Percentiles rank a stretch among this genome's conserved stretches.
Evolutionary conservation across 2,888 invertebrate genomes (phyloP).

Genomic region (Andrena hattorfiana): DNA sequence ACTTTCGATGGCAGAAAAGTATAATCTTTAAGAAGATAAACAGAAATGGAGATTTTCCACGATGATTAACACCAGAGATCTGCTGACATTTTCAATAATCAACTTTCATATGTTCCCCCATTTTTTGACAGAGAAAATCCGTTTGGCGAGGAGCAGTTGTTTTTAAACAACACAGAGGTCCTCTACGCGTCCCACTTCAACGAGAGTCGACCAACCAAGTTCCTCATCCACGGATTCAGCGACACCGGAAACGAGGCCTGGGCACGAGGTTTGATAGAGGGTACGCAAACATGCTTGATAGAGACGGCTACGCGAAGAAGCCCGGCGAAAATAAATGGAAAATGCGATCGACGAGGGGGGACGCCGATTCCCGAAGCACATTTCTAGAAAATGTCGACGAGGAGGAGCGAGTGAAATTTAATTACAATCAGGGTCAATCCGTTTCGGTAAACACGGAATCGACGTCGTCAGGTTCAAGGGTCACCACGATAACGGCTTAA

Average conservation of each 20-base stretch:
- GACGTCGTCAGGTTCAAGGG: slow-evolving; percentile 73
- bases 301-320: neutral
- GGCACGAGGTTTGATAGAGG: slow-evolving; percentile 77
- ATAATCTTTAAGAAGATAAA: no score
- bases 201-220: slow-evolving; percentile 79
- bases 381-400: slow-evolving; percentile 47
- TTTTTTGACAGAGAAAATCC: slow-evolving; percentile 75
- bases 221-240: slow-evolving; percentile 80
- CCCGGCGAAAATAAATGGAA: neutral
- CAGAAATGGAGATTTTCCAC: no score
- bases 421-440: slow-evolving; percentile 70
- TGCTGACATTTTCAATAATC: neutral
- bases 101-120: neutral
- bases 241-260: slow-evolving; percentile 80
- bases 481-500: slow-evolving; percentile 73
- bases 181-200: slow-evolving; percentile 81
- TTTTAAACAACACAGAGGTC: slow-evolving; percentile 78
- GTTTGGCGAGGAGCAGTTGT: slow-evolving; percentile 78
- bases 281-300: slow-evolving; percentile 50
- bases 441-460: slow-evolving; percentile 77
- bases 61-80: no score
- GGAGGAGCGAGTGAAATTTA: slow-evolving; percentile 50
- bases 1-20: no score
- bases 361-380: neutral
- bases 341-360: neutral